Conservation (phyloP, 1,140 invertebrate genomes). For the Fopius arisanus region DNA sequence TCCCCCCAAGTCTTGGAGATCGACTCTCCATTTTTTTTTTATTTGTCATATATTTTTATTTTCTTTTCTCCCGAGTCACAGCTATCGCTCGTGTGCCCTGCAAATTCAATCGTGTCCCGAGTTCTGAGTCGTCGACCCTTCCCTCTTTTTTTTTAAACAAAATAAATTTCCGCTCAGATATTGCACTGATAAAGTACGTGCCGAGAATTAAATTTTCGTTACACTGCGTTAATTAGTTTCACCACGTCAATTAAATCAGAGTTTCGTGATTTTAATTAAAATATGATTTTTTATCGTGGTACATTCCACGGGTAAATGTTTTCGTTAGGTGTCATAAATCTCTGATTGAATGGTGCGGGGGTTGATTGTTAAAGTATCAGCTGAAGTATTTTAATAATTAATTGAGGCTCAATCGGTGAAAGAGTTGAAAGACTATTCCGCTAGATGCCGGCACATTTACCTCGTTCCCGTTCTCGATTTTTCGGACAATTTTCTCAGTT, state of each 20-base stretch:
- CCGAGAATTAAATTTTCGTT: conserved; percentile 43
- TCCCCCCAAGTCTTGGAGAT: conserved; percentile 32
- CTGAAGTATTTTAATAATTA: no score
- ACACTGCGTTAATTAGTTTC: conserved; percentile 42
- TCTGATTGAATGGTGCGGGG: neutral
- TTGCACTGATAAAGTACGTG: conserved; percentile 49
- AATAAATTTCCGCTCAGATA: conserved; percentile 50
- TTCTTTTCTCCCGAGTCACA: neutral
- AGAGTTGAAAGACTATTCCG: neutral
- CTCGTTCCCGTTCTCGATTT: no score
- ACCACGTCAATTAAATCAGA: conserved; percentile 22
- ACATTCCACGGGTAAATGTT: no score
- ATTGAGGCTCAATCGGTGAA: neutral
- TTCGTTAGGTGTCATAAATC: neutral
- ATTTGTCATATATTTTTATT: neutral
- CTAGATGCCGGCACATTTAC: conserved; percentile 10
- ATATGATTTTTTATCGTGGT: neutral
- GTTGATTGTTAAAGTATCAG: neutral
- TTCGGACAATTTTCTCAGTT: no score
- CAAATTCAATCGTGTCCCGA: conserved; percentile 28
- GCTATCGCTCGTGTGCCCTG: neutral
- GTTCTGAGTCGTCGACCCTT: conserved; percentile 42
- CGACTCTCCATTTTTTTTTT: neutral
- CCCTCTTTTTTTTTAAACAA: conserved; percentile 41
- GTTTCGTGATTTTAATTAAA: conserved; percentile 27